A percentile compares a stretch with the other conserved stretches of the same genome.
Evolutionary conservation across 2,888 invertebrate genomes (phyloP).

Genomic region (Zaprionus bogoriensis): DNA sequence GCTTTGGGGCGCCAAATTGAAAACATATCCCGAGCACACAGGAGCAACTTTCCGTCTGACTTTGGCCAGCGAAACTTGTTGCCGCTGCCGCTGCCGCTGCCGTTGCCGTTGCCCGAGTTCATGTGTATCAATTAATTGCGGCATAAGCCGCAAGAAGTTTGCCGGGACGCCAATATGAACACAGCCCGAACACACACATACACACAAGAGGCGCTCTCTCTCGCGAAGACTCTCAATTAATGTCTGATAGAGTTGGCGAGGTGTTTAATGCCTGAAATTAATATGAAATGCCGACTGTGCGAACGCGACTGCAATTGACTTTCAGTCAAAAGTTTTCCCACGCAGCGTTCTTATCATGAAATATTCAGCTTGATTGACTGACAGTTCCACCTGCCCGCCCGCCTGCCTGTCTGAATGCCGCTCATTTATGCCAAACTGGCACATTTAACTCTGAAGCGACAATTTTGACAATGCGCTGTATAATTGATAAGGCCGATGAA

Average conservation of each 20-base stretch:
- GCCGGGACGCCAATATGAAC: conserved; percentile 10
- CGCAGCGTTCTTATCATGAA: conserved; percentile 36
- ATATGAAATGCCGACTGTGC: conserved; percentile 19
- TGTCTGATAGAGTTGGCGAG: conserved; percentile 25
- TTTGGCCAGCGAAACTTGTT: conserved; percentile 56
- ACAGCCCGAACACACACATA: background rate
- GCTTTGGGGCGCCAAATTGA: conserved; percentile 65
- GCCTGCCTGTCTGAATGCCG: conserved; percentile 6
- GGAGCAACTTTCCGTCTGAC: conserved; percentile 66
- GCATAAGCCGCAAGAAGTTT: conserved; percentile 64
- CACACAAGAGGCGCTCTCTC: conserved; percentile 7
- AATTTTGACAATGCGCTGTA: conserved; percentile 35
- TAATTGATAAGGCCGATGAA: conserved; percentile 16
- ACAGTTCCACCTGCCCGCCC: conserved; percentile 10
- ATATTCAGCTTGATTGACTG: conserved; percentile 54
- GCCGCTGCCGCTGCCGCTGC: too few relatives aligned
- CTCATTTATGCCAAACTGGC: conserved; percentile 27
- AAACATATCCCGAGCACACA: conserved; percentile 49
- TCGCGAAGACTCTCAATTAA: conserved; percentile 61
- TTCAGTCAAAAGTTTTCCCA: conserved; percentile 17
- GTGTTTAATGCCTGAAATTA: conserved; percentile 38
- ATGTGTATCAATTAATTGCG: conserved; percentile 77
- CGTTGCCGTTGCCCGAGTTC: conserved; percentile 33
- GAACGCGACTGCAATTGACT: conserved; percentile 3
- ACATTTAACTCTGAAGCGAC: conserved; percentile 29